Evolutionary conservation across 53 echinoderm and acorn worm species (phyloP).

Genomic region (Actinopyga echinites): DNA sequence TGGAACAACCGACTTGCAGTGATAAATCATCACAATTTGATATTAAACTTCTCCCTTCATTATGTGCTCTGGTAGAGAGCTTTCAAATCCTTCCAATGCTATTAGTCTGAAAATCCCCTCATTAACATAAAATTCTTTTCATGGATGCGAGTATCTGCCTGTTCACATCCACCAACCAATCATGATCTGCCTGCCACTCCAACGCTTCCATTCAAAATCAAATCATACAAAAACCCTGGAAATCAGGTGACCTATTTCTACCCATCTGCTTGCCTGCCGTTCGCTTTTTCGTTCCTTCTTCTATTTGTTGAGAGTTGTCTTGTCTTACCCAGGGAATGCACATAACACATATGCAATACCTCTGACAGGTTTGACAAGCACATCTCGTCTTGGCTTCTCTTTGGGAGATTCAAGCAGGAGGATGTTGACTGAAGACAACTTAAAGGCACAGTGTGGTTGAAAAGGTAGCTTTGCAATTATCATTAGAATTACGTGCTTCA

Average conservation of each 20-base stretch:
- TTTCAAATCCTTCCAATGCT: slow-evolving; percentile 33
- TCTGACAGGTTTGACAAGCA: slow-evolving; percentile 39
- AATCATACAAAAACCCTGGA: slow-evolving; percentile 33
- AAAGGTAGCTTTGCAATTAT: too few species aligned
- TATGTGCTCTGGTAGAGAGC: slow-evolving; percentile 17
- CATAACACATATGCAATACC: slow-evolving; percentile 31
- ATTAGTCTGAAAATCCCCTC: slow-evolving; percentile 38
- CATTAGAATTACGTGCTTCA: too few species aligned
- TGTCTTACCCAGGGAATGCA: slow-evolving; percentile 12
- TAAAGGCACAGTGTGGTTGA: background rate
- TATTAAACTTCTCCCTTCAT: slow-evolving; percentile 22
- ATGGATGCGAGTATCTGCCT: background rate
- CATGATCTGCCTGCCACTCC: slow-evolving; percentile 11
- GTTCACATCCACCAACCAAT: slow-evolving; percentile 3
- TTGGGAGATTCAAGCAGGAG: slow-evolving; percentile 3
- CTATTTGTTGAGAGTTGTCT: background rate
- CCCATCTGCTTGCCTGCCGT: slow-evolving; percentile 36
- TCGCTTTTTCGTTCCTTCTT: slow-evolving; percentile 7
- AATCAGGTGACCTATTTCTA: slow-evolving; percentile 42
- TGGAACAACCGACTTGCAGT: too few species aligned
- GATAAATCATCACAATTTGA: slow-evolving; percentile 35
- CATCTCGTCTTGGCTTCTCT: slow-evolving; percentile 29
- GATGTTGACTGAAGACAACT: slow-evolving; percentile 32
- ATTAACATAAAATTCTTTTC: slow-evolving; percentile 23
- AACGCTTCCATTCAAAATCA: slow-evolving; percentile 28